Percentiles rank a stretch among this genome's conserved stretches.
These are phyloP conservation scores for Amaurobius ferox DNA, from an alignment of 2,888 invertebrate species.

Conservation along the genomic window DNA sequence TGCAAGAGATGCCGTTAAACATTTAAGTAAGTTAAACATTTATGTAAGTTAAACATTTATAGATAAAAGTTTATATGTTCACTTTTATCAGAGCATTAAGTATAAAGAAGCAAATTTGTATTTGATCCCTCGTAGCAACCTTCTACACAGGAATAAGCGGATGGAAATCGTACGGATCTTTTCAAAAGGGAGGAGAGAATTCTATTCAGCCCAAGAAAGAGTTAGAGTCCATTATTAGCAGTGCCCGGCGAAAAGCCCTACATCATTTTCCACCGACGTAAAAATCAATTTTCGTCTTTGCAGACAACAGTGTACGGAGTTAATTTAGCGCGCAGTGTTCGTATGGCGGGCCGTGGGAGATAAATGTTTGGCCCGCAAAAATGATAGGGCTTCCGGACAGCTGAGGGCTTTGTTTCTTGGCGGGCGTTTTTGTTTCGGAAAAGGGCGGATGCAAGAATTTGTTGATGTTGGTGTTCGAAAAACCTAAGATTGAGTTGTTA, in stretches of 20 bases:
- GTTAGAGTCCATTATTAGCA: slow-evolving; percentile 43
- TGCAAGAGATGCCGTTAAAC: no score
- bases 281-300: slow-evolving; percentile 43
- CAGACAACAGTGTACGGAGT: slow-evolving; percentile 31
- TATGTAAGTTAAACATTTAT: no score
- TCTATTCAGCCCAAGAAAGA: slow-evolving; percentile 36
- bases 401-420: not conserved
- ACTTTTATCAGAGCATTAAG: no score
- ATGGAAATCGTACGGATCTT: slow-evolving; percentile 9
- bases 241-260: slow-evolving; percentile 14
- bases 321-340: slow-evolving; percentile 47
- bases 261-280: slow-evolving; percentile 22
- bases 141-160: not conserved
- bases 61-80: no score
- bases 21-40: no score
- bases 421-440: not conserved
- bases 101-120: not conserved
- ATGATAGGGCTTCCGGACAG: slow-evolving; percentile 13
- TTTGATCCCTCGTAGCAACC: not conserved
- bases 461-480: slow-evolving; percentile 13
- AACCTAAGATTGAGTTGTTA: not conserved
- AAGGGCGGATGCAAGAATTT: slow-evolving; percentile 13
- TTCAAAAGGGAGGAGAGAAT: not conserved
- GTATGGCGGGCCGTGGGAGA: slow-evolving; percentile 18
- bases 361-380: slow-evolving; percentile 31